These are phyloP conservation scores for Corythornis madagascariensis DNA, from an alignment of 2,113 vertebrate species.

Conservation along the genomic window DNA sequence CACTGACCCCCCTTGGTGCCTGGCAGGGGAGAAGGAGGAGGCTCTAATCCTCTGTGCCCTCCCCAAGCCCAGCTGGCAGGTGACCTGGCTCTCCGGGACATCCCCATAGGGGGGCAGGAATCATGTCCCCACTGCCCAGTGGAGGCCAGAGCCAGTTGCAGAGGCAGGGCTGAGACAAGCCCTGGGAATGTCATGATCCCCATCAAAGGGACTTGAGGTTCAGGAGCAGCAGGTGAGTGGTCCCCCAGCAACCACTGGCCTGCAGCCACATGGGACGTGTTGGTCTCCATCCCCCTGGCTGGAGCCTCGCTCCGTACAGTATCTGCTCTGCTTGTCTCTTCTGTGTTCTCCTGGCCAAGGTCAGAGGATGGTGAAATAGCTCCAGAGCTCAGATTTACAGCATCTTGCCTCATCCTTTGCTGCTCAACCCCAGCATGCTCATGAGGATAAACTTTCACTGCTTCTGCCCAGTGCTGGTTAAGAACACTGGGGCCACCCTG, in stretches of 20 bases:
- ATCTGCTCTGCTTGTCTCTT: background rate
- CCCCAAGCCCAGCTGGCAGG: rapidly evolving
- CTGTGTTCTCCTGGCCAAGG: background rate
- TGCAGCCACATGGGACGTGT: rapidly evolving
- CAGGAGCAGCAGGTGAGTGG: rapidly evolving
- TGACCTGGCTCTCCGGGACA: background rate
- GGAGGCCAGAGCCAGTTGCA: background rate
- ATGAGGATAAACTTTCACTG: rapidly evolving
- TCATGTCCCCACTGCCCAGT: rapidly evolving
- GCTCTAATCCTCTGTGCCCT: rapidly evolving
- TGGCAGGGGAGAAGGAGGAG: background rate
- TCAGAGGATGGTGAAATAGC: background rate
- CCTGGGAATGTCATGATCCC: rapidly evolving
- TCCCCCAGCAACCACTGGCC: background rate
- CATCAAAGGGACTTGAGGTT: background rate
- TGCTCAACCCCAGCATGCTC: rapidly evolving
- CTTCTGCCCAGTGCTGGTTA: background rate
- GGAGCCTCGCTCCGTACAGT: background rate
- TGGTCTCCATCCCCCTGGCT: background rate
- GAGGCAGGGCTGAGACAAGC: background rate
- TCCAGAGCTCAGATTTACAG: conserved; percentile 35
- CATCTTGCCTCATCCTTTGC: background rate
- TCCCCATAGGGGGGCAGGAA: rapidly evolving
- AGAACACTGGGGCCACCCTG: rapidly evolving
- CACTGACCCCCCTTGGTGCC: too few species aligned